Percentiles rank a stretch among this genome's conserved stretches.
Conservation (phyloP, 2,797 vertebrate genomes). For the Nothura maculosa region DNA sequence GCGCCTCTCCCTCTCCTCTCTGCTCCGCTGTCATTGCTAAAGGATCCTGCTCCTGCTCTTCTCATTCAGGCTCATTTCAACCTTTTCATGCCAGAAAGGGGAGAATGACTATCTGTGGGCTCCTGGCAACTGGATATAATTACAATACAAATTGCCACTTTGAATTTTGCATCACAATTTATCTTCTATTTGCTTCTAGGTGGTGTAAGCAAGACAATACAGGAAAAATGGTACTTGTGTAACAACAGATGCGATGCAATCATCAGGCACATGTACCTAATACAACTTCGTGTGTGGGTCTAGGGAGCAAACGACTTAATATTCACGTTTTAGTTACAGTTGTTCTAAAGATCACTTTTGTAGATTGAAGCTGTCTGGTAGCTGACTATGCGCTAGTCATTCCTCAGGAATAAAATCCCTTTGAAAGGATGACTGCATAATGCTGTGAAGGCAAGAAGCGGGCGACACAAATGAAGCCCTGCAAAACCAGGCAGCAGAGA, state of each 20-base stretch:
- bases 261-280: neutral
- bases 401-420: neutral
- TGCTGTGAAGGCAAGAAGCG: neutral
- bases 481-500: neutral
- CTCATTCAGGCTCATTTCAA: constrained; percentile 41
- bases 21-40: constrained; percentile 14
- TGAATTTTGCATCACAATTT: neutral
- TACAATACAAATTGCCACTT: neutral
- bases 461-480: neutral
- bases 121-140: neutral
- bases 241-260: neutral
- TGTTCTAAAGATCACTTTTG: neutral
- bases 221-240: neutral
- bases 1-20: constrained; percentile 38
- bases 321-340: neutral
- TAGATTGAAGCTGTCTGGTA: neutral
- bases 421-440: neutral
- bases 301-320: neutral
- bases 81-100: constrained; percentile 55
- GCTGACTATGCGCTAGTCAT: neutral
- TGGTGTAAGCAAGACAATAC: neutral
- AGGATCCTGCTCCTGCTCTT: constrained; percentile 37
- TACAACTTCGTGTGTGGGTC: neutral
- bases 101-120: constrained; percentile 32
- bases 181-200: neutral